Evolutionary conservation across 2,113 vertebrate species (phyloP).

Genomic region (Todiramphus chloris): DNA sequence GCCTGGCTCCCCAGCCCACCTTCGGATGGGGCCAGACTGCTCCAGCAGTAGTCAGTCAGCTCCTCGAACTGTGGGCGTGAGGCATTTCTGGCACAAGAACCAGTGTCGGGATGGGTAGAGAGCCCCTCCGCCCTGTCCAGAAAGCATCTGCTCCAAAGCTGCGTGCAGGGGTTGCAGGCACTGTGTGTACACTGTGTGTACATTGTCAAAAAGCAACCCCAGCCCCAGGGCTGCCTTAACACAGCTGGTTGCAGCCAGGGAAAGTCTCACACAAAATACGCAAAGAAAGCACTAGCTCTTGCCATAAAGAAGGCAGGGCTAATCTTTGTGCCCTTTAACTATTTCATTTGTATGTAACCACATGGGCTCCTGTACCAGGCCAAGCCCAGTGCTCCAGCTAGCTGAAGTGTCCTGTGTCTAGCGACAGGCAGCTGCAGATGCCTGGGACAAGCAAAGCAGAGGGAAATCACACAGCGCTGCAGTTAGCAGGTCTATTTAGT

Average conservation of each 20-base stretch:
- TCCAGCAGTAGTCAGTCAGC: neutral
- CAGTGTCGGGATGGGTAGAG: neutral
- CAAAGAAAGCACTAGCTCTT: neutral
- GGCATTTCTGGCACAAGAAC: neutral
- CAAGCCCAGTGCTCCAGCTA: neutral
- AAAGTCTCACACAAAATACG: neutral
- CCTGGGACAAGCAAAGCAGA: neutral
- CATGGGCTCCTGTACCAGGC: fast-evolving
- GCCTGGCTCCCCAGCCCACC: neutral
- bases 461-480: neutral
- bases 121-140: neutral
- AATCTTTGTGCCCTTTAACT: neutral
- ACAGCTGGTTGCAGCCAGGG: neutral
- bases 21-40: fast-evolving
- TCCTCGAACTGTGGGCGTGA: neutral
- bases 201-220: neutral
- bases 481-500: neutral
- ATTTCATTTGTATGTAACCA: fast-evolving
- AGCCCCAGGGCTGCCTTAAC: neutral
- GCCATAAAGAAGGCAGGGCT: neutral
- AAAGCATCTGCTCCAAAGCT: neutral
- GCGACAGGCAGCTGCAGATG: neutral
- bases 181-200: fast-evolving
- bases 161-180: fast-evolving
- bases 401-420: neutral